phyloP scores from a whole-genome alignment of 1,140 invertebrate genomes.

The Drosophila sp. region DNA sequence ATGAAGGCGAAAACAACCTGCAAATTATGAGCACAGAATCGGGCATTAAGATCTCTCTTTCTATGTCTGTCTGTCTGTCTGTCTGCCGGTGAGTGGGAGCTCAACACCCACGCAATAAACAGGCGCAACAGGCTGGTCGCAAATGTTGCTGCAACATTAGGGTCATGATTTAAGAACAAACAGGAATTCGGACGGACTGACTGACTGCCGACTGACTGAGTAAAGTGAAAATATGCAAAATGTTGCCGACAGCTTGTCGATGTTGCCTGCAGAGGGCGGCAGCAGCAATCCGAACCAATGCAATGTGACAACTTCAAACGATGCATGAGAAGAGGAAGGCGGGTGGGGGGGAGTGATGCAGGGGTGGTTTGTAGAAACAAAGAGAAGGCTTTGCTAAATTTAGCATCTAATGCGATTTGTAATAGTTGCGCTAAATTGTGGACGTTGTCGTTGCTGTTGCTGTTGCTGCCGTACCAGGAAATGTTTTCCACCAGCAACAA shows the following conservation, averaged over 20 bases:
- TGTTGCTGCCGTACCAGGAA: slow-evolving; percentile 69
- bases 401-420: slow-evolving; percentile 79
- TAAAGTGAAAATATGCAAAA: slow-evolving; percentile 53
- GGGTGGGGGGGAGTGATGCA: neutral
- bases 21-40: slow-evolving; percentile 65
- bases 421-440: slow-evolving; percentile 77
- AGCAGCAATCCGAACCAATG: too few species aligned
- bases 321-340: neutral
- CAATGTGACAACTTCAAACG: too few species aligned
- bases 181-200: neutral
- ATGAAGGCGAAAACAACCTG: slow-evolving; percentile 45
- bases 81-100: slow-evolving; percentile 35
- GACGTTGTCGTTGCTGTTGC: slow-evolving; percentile 42
- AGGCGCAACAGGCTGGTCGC: slow-evolving; percentile 18
- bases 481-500: slow-evolving; percentile 66
- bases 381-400: slow-evolving; percentile 59
- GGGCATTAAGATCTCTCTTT: slow-evolving; percentile 41
- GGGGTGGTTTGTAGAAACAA: slow-evolving; percentile 10
- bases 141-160: slow-evolving; percentile 68
- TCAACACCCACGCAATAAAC: slow-evolving; percentile 34
- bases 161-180: slow-evolving; percentile 38
- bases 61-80: too few species aligned
- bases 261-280: slow-evolving; percentile 17
- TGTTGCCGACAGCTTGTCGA: slow-evolving; percentile 46
- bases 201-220: neutral